Base-by-base conservation (phyloP, 2,797 vertebrate species). In the Acipenser transmontanus region DNA sequence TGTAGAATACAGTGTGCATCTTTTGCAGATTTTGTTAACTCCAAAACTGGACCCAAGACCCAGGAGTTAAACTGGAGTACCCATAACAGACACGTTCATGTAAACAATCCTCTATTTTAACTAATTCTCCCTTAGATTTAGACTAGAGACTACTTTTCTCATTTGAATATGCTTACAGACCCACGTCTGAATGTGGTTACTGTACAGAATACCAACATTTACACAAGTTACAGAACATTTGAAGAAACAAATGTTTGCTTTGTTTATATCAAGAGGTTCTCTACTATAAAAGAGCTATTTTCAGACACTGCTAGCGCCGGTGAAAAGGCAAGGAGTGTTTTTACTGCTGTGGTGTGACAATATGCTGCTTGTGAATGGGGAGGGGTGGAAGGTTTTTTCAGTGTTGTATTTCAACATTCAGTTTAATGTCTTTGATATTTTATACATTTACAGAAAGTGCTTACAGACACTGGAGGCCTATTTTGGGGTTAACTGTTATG, bases 221-320 rank as follows among this genome's bases (percentile, higher is more conserved):
- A 49, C 63, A 62, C 20, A 49, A 60, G 65, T 59, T 66, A 60
- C 48, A 67, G 49, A 9, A 34, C 62, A 61, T 49, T 60, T 66
- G 48, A 66, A 57, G 64, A 57, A 50, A 65, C 59, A 61, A 71
- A 62, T 64, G 50, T 59, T 67, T 67, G 60, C 66, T 67, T 71
- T 67, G 60, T 63, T 52, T 50, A 13, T 34, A 67, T 67, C 61
- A 47, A 64, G 64, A 64, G 56, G 60, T 17, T 57, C 51, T 8
- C 50, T 34, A 49, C 60, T 50, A 51, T 50, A 66, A 63, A 70
- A 59, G 61, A 11, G 49, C 65, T 63, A 66, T 66, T 70, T 70
- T 34, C 59, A 70, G 14, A 11, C 48, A 11, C 13, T 48, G 78
- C 79, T 67, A 77, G 81, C 82, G 76, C 72, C 81, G 6, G 8